Conservation (phyloP, 2,888 invertebrate genomes). For the Archaeoteleia sp. region DNA sequence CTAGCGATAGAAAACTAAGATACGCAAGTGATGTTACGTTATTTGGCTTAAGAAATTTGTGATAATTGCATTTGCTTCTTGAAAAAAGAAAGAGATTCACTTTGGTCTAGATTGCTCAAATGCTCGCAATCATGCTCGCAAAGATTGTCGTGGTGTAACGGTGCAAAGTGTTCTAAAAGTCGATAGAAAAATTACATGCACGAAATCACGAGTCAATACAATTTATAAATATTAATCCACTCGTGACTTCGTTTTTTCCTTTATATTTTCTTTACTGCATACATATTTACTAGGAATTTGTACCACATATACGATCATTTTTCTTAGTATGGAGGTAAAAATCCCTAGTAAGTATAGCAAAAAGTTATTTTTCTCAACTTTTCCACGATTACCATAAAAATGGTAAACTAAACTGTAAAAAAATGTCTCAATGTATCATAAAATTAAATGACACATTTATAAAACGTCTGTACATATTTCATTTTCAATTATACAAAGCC, state of each 20-base stretch:
- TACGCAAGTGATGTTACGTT: too few species aligned
- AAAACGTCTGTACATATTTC: slow-evolving; percentile 24
- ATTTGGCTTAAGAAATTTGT: too few species aligned
- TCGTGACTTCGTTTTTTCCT: slow-evolving; percentile 23
- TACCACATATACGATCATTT: too few species aligned
- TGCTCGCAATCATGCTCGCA: slow-evolving; percentile 64
- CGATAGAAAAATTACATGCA: slow-evolving; percentile 43
- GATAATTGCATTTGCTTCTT: slow-evolving; percentile 8
- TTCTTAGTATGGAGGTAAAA: too few species aligned
- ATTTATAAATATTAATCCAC: slow-evolving; percentile 1
- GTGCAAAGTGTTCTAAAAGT: slow-evolving; percentile 61
- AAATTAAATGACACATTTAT: too few species aligned
- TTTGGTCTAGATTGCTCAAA: slow-evolving; percentile 53
- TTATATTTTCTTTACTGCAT: too few species aligned
- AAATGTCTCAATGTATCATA: too few species aligned
- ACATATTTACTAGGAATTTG: too few species aligned
- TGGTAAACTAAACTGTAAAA: too few species aligned
- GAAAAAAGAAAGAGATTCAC: slow-evolving; percentile 54
- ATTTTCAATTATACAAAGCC: slow-evolving; percentile 61
- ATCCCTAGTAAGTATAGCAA: too few species aligned
- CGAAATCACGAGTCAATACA: slow-evolving; percentile 27
- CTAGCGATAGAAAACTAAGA: slow-evolving; percentile 23
- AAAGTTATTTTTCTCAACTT: too few species aligned
- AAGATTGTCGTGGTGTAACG: slow-evolving; percentile 62
- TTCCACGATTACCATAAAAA: too few species aligned